Evolutionary conservation across 2,113 vertebrate species (phyloP).

Genomic region (Gymnobelideus leadbeateri): DNA sequence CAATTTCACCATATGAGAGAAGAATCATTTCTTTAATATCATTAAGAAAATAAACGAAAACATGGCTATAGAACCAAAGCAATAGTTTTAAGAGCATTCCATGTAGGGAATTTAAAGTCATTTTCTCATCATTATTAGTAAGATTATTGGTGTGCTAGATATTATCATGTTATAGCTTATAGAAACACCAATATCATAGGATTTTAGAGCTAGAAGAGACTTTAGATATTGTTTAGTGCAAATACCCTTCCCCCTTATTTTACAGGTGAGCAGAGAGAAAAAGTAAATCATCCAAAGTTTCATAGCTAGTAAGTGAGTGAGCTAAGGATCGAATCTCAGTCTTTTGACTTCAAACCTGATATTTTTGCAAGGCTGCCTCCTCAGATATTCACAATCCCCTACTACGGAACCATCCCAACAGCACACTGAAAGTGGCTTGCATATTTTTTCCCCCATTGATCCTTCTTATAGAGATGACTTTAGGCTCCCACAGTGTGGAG

Average conservation of each 20-base stretch:
- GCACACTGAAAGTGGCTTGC: not conserved
- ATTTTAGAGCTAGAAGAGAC: not conserved
- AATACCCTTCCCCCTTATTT: not conserved
- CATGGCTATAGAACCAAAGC: not conserved
- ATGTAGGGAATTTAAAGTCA: not conserved
- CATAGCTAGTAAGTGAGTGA: not conserved
- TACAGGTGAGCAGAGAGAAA: not conserved
- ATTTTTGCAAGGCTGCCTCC: not conserved
- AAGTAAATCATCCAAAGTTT: not conserved
- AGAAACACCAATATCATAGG: not conserved
- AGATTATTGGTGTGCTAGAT: not conserved
- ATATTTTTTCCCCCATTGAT: constrained; percentile 27
- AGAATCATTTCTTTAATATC: not conserved
- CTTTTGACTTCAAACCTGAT: not conserved
- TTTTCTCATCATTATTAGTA: not conserved
- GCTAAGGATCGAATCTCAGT: not conserved
- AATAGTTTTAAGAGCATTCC: not conserved
- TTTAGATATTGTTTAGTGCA: not conserved
- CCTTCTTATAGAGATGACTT: not conserved
- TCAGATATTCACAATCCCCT: not conserved
- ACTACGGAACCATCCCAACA: not conserved
- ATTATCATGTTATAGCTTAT: not conserved
- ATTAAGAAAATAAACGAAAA: not conserved
- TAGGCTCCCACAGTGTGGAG: not conserved
- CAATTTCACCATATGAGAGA: not conserved